Conservation (phyloP, 2,888 invertebrate genomes). For the Caenorhabditis sp. region DNA sequence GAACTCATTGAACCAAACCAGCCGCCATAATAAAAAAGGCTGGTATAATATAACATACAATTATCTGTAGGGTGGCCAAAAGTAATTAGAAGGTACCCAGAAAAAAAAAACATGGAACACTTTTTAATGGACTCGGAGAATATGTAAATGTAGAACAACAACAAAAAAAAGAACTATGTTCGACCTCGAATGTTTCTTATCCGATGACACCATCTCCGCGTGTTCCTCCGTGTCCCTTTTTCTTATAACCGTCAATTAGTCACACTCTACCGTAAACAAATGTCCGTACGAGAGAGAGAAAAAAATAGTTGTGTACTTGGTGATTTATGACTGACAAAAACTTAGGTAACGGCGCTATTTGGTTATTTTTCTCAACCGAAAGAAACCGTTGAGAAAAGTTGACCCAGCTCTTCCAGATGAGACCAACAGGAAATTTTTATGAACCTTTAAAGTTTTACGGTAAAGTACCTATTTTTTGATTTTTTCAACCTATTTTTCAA, state of each 20-base stretch:
- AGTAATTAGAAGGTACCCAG: background rate
- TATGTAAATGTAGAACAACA: background rate
- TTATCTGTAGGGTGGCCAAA: background rate
- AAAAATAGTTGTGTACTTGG: background rate
- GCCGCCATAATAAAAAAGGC: background rate
- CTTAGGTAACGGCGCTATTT: too few species aligned
- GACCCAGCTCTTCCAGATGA: too few species aligned
- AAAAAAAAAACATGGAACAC: background rate
- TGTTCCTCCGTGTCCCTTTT: background rate
- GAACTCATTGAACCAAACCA: background rate
- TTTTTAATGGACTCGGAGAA: background rate
- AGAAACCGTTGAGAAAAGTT: too few species aligned
- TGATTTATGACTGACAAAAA: background rate
- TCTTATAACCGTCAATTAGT: conserved; percentile 39
- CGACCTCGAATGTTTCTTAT: conserved; percentile 1
- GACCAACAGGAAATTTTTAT: too few species aligned
- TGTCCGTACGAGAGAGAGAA: background rate
- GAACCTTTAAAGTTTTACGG: too few species aligned
- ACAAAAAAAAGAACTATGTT: background rate
- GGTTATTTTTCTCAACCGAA: too few species aligned
- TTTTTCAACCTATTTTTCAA: too few species aligned
- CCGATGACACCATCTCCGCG: background rate
- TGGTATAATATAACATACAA: background rate
- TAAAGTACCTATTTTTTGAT: too few species aligned
- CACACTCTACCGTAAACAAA: conserved; percentile 17